Evolutionary conservation across 1,140 invertebrate species (phyloP).

Genomic region (Ostrea denselamellosa): DNA sequence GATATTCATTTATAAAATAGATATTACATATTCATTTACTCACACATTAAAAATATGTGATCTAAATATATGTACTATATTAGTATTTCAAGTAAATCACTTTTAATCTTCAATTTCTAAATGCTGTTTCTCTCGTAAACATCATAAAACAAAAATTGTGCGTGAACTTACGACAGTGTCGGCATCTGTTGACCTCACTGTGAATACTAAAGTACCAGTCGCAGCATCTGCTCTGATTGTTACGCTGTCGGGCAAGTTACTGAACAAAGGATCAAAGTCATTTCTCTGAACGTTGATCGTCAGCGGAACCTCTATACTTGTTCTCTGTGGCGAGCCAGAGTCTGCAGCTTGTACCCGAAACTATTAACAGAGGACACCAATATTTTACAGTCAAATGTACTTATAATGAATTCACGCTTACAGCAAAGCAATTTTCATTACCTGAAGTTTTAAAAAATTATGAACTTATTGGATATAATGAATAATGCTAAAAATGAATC

Average conservation of each 20-base stretch:
- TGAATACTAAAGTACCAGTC: slow-evolving; percentile 46
- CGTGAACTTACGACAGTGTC: slow-evolving; percentile 60
- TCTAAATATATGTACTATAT: not conserved
- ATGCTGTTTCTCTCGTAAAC: not conserved
- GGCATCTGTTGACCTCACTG: slow-evolving; percentile 62
- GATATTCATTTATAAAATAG: too few relatives aligned
- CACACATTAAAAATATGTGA: not conserved
- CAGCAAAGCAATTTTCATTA: not conserved
- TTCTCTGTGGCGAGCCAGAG: slow-evolving; percentile 71
- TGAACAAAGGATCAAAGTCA: slow-evolving; percentile 62
- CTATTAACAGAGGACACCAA: slow-evolving; percentile 53
- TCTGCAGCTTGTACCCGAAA: slow-evolving; percentile 60
- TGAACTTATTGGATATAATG: not conserved
- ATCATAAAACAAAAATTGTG: not conserved
- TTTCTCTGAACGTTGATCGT: slow-evolving; percentile 66
- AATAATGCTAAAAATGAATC: too few relatives aligned
- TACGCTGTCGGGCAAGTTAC: slow-evolving; percentile 49
- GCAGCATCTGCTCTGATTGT: slow-evolving; percentile 50
- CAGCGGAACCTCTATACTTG: slow-evolving; percentile 52
- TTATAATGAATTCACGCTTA: not conserved
- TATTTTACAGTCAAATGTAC: not conserved
- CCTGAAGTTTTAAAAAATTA: not conserved
- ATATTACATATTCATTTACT: not conserved
- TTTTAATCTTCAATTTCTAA: not conserved
- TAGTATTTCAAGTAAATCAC: not conserved